Base-by-base conservation (phyloP, 2,113 vertebrate species). In the Anguilla rostrata region DNA sequence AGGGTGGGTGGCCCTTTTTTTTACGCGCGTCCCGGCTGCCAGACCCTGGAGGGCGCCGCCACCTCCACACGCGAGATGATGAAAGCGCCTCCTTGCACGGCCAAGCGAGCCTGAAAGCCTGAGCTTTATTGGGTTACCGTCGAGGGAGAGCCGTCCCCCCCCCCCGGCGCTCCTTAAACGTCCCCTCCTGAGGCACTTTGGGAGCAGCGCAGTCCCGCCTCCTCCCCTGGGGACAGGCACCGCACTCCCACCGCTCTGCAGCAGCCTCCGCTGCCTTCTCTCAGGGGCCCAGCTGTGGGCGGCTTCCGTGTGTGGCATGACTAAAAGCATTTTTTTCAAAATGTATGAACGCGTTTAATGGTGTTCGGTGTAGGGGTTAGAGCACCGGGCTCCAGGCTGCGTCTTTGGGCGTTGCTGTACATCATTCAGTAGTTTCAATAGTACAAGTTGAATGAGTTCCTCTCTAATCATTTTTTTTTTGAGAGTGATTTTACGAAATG, bases 41-140 rank as follows among this genome's bases (percentile, higher is more conserved):
- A 41, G 29, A 26, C n/a, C 39, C 83, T 26, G n/a, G 60, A 63
- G 83, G 53, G 83, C 11, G 29, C 34, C 83, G 53, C 83, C 83
- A n/a, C 60, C 29, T 29, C 29, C 43, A 20, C 53, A 84, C 43
- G 53, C 39, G 29, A 34, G 53, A 84, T 66, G 83, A 84, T 46
- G 43, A 84, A 66, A 20, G 15, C 22, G 5, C 57, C 66, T 66
- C 53, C 83, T 84, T 5, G 18, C 18, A 26, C 83, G n/a, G 56
- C 39, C n/a, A 39, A 39, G 8, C 26, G 53, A 39, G 83, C 83
- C 57, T 84, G 56, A 84, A 84, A 84, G 39, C n/a, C 83, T 39
- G 2, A 39, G 6, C 83, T 84, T 60, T 84, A 84, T 66, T 82
- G n/a, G 53, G 83, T 40, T 34, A 84, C 53, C 34, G 71, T 2